Percentiles rank a stretch among this genome's conserved stretches.
These are phyloP conservation scores for Pangasius larnaudii DNA, from an alignment of 2,797 vertebrate species.

Conservation along the genomic window DNA sequence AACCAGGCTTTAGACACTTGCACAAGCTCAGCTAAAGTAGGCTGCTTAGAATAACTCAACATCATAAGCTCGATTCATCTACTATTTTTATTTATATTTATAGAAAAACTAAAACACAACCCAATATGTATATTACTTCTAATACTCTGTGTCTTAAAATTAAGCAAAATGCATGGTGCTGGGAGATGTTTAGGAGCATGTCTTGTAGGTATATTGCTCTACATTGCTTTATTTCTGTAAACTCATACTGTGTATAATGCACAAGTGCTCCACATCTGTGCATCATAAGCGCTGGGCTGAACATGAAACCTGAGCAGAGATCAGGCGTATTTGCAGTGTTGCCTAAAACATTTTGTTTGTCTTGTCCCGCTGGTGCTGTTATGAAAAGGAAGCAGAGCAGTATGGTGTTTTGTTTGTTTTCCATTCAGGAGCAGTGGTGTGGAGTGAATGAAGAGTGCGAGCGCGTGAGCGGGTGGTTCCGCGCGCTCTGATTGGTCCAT, in stretches of 20 bases:
- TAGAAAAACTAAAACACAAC: no score
- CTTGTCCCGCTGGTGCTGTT: conserved; percentile 23
- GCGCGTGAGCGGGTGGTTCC: not conserved
- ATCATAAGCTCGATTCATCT: not conserved
- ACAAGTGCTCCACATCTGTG: not conserved
- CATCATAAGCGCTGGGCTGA: not conserved
- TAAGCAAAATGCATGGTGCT: not conserved
- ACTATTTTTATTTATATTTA: not conserved
- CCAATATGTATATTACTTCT: not conserved
- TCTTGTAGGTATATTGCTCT: not conserved
- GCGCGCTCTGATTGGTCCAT: conserved; percentile 74
- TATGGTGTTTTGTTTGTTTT: conserved; percentile 58
- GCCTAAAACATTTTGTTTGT: conserved; percentile 16
- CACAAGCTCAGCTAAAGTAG: not conserved
- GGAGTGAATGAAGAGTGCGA: conserved; percentile 56
- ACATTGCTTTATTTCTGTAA: not conserved
- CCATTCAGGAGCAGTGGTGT: conserved; percentile 57
- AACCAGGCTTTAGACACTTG: not conserved
- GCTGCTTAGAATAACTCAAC: not conserved
- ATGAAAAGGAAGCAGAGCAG: conserved; percentile 38
- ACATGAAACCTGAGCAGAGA: not conserved
- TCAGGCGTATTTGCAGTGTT: not conserved
- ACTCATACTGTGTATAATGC: not conserved
- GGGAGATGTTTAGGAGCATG: no score
- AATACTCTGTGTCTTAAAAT: not conserved